These are phyloP conservation scores for Puntigrus tetrazona DNA, from an alignment of 2,113 vertebrate genomes.

Conservation along the genomic window DNA sequence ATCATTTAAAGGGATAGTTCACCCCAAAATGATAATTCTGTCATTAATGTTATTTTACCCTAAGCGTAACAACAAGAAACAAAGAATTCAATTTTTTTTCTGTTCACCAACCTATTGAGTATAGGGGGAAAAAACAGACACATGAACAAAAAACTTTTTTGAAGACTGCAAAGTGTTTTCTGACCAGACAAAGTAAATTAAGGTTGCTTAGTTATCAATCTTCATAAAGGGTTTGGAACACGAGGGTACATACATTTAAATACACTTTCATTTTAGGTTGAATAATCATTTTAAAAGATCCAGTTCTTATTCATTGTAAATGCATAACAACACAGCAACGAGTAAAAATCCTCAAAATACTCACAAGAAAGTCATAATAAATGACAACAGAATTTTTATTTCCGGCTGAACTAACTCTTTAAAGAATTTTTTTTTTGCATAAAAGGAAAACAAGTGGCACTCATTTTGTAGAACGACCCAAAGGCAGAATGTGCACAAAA, in stretches of 20 bases:
- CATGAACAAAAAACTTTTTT: not conserved
- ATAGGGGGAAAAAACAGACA: no score
- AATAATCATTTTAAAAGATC: not conserved
- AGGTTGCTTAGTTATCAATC: not conserved
- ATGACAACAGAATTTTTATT: not conserved
- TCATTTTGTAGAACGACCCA: not conserved
- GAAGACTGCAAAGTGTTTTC: not conserved
- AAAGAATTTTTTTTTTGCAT: not conserved
- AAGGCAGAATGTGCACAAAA: not conserved
- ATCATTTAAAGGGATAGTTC: not conserved
- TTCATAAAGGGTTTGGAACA: no score
- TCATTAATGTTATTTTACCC: no score
- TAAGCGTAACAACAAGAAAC: no score
- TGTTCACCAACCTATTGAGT: not conserved
- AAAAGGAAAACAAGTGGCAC: not conserved
- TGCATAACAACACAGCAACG: not conserved
- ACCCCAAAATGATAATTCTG: not conserved
- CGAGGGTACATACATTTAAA: no score
- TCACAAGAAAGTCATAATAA: not conserved
- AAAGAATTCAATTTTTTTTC: not conserved
- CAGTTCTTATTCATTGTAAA: not conserved
- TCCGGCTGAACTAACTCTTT: not conserved
- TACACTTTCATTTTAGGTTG: no score
- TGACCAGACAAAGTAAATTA: not conserved
- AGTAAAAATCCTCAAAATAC: not conserved